Base-by-base conservation (phyloP, 1,140 invertebrate species). In the Rhopalosiphum maidis region DNA sequence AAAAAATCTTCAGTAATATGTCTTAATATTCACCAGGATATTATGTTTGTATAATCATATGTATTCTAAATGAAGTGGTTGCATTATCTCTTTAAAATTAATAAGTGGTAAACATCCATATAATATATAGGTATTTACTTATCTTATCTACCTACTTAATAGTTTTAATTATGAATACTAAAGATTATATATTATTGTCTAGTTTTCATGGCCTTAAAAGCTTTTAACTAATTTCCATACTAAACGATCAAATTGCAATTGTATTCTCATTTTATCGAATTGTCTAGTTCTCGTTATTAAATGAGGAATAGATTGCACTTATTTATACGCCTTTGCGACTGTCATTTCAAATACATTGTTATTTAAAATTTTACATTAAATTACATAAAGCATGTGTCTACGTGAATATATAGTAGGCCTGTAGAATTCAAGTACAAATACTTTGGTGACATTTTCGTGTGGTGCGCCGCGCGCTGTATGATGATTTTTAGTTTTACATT, bases 381-480 rank as follows among this genome's bases (percentile, higher is more conserved):
- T 30, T 30, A 11, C 55, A 68, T 18, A n/a, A 11, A 30, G 30
- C 15, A 77, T n/a, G 4, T 6, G 60, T 5, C 60, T 35, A n/a
- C n/a, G 30, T 77, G 60, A 77, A 77, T n/a, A 77, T n/a, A 77
- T 41, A 41, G 3, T 77, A 77, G 30, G 5, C n/a, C 4, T n/a
- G 5, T 77, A n/a, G 15, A n/a, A 18, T 77, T 11, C 30, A 77
- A n/a, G 30, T 77, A n/a, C 18, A 35, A 77, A 15, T 5, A 77
- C 15, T 18, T 35, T n/a, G 30, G 15, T 77, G 5, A 77, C 18
- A n/a, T 77, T n/a, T 15, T 77, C 60, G 30, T 77, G 60, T 68
- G 3, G 30, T 15, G 30, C 0, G 0, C 0, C 9, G 30, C 4
- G 30, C 0, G 0, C 4, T 0, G 30, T 77, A 1, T 11, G 60